Evolutionary conservation across 1,140 invertebrate genomes (phyloP).

Genomic region (Ceratina japonica): DNA sequence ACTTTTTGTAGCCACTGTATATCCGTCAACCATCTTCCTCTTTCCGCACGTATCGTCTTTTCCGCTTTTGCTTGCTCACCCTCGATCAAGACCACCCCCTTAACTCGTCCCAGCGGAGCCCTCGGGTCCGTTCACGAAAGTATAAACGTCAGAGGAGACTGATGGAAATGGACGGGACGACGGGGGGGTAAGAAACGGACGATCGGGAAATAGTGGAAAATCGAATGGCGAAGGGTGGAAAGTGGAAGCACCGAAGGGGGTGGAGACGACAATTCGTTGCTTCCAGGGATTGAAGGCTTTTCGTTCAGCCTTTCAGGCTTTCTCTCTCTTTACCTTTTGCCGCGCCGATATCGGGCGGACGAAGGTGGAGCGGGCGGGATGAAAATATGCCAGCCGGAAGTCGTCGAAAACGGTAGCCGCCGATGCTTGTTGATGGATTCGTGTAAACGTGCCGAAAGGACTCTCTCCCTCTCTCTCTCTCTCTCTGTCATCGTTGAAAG

Average conservation of each 20-base stretch:
- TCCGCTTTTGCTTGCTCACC: constrained; percentile 44
- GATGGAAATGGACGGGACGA: constrained; percentile 64
- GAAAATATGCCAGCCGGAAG: constrained; percentile 47
- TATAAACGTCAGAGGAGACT: constrained; percentile 65
- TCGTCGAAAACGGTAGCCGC: constrained; percentile 35
- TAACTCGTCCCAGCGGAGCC: constrained; percentile 54
- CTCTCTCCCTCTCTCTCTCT: background rate
- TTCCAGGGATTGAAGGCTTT: constrained; percentile 49
- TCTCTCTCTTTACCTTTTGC: constrained; percentile 46
- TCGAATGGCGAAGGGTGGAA: constrained; percentile 57
- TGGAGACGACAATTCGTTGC: constrained; percentile 48
- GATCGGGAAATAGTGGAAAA: constrained; percentile 66
- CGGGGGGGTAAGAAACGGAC: constrained; percentile 43
- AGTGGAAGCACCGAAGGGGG: constrained; percentile 17
- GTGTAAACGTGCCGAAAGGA: constrained; percentile 21
- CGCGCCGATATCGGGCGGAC: constrained; percentile 36
- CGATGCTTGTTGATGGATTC: constrained; percentile 47
- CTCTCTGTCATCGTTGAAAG: background rate
- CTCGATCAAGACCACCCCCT: constrained; percentile 62
- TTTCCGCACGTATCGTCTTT: constrained; percentile 40
- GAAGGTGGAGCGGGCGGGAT: background rate
- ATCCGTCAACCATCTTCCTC: constrained; percentile 2
- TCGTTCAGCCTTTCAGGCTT: constrained; percentile 25
- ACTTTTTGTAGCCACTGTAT: too few relatives aligned
- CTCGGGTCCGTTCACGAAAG: constrained; percentile 62